A percentile compares a stretch with the other conserved stretches of the same genome.
phyloP scores from a whole-genome alignment of 1,140 invertebrate species.

The Battus philenor region DNA sequence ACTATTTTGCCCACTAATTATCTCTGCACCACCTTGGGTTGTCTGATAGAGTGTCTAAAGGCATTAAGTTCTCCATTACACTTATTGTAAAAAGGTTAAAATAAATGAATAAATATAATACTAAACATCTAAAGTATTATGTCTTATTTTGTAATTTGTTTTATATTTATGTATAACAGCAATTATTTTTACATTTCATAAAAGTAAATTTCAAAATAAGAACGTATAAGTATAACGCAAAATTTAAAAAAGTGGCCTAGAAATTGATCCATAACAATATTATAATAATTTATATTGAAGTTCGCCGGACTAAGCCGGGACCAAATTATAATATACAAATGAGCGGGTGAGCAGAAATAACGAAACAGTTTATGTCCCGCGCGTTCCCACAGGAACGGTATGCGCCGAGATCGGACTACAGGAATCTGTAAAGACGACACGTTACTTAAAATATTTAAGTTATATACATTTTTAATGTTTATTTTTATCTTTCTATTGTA shows the following conservation, averaged over 20 bases:
- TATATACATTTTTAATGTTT: no score
- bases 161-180: no score
- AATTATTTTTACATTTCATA: constrained; percentile 30
- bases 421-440: constrained; percentile 26
- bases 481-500: no score
- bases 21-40: no score
- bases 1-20: no score
- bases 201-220: constrained; percentile 11
- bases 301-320: constrained; percentile 34
- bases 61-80: no score
- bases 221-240: background rate
- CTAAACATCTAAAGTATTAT: no score
- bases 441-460: background rate
- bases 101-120: no score
- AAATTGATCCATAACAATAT: background rate
- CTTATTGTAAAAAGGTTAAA: no score
- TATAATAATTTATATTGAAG: constrained; percentile 52
- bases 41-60: no score
- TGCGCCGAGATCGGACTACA: constrained; percentile 36
- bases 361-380: constrained; percentile 69
- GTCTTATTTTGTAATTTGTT: no score
- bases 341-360: constrained; percentile 71
- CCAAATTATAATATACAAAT: constrained; percentile 75
- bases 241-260: background rate
- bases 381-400: constrained; percentile 74